Evolutionary conservation across 2,797 vertebrate species (phyloP).

Genomic region (Phoebastria nigripes): DNA sequence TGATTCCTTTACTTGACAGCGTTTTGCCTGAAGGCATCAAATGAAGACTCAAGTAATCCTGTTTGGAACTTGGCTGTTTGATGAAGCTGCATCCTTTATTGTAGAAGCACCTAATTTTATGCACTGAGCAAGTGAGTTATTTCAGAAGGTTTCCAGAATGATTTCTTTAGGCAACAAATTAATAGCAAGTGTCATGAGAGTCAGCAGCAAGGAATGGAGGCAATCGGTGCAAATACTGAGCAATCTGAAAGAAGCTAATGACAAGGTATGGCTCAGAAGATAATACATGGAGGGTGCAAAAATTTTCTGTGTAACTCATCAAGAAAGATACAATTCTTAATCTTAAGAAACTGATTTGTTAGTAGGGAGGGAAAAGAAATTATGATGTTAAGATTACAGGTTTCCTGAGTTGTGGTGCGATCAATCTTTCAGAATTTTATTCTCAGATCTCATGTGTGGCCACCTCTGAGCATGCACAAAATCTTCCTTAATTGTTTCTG

Average conservation of each 20-base stretch:
- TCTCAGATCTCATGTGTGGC: background rate
- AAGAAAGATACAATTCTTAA: background rate
- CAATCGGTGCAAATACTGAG: background rate
- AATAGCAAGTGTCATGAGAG: constrained; percentile 13
- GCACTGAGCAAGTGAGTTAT: background rate
- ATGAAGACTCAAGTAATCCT: background rate
- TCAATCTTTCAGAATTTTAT: background rate
- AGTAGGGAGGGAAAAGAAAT: background rate
- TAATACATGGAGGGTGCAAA: background rate
- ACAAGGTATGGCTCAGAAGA: background rate
- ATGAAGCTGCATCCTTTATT: constrained; percentile 5
- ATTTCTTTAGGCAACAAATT: constrained; percentile 54
- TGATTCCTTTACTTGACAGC: background rate
- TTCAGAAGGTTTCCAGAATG: constrained; percentile 19
- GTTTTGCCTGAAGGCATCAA: constrained; percentile 10
- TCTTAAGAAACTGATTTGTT: background rate
- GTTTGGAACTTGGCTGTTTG: background rate
- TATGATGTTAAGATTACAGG: background rate
- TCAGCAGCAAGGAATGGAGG: constrained; percentile 4
- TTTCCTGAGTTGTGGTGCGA: background rate
- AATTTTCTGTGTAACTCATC: background rate
- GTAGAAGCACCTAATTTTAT: constrained; percentile 32
- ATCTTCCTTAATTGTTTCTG: background rate
- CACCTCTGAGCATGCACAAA: background rate
- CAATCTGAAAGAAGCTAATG: background rate